These are phyloP conservation scores for Vanacampus margaritifer DNA, from an alignment of 2,113 vertebrate genomes.

Conservation along the genomic window DNA sequence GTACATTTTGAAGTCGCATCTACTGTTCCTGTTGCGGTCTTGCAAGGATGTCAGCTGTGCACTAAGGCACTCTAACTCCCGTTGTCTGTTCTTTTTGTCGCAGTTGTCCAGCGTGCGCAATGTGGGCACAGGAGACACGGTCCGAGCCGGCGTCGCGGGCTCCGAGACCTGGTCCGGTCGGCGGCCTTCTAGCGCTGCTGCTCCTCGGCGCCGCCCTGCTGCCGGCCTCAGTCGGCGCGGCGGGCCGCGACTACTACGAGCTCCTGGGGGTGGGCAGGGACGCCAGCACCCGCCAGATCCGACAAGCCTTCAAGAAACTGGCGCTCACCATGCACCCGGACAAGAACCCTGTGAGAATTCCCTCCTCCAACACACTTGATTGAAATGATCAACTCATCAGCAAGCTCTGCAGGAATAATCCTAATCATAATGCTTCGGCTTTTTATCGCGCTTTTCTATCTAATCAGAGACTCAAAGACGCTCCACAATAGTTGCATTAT, in stretches of 20 bases:
- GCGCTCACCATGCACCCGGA: slow-evolving; percentile 96
- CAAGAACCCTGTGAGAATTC: slow-evolving; percentile 87
- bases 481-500: too few relatives aligned
- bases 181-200: slow-evolving; percentile 1
- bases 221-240: slow-evolving; percentile 62
- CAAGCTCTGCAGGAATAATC: too few relatives aligned
- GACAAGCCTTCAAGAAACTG: slow-evolving; percentile 94
- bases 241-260: slow-evolving; percentile 83
- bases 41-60: too few relatives aligned
- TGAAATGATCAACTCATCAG: too few relatives aligned
- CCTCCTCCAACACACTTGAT: too few relatives aligned
- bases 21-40: too few relatives aligned
- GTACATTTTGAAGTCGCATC: too few relatives aligned
- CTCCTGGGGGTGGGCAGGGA: slow-evolving; percentile 87
- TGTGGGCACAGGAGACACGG: slow-evolving; percentile 6
- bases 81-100: slow-evolving; percentile 2
- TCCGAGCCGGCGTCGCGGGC: background rate
- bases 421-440: too few relatives aligned
- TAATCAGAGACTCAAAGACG: too few relatives aligned
- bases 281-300: slow-evolving; percentile 89
- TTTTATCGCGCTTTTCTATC: too few relatives aligned
- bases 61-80: background rate
- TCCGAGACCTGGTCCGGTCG: background rate
- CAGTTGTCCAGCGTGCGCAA: background rate
- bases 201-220: background rate